A percentile compares a stretch with the other conserved stretches of the same genome.
phyloP scores from a whole-genome alignment of 2,888 invertebrate species.

The Cheilosia impressa region DNA sequence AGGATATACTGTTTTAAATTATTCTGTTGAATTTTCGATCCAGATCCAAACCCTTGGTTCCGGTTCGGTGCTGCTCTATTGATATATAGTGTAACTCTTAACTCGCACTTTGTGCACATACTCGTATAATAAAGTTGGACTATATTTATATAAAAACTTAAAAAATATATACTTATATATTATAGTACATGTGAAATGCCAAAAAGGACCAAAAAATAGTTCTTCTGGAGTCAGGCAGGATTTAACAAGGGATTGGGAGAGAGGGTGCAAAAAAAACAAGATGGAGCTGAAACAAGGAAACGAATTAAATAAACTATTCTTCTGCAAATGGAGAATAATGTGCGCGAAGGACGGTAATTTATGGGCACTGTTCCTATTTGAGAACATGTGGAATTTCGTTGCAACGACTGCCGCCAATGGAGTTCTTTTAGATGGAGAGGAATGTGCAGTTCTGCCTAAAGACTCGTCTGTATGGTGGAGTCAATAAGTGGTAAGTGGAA shows the following conservation, averaged over 20 bases:
- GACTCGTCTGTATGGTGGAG: conserved; percentile 15
- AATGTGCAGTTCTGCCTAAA: conserved; percentile 6
- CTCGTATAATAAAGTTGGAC: conserved; percentile 20
- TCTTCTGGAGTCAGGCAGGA: background rate
- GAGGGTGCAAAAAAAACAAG: background rate
- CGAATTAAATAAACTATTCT: conserved; percentile 70
- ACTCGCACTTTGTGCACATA: conserved; percentile 10
- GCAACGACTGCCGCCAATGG: conserved; percentile 18
- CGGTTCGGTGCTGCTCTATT: conserved; percentile 18
- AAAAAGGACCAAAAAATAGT: conserved; percentile 9
- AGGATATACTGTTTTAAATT: conserved; percentile 56
- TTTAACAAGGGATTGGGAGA: conserved; percentile 3
- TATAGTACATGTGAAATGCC: conserved; percentile 22
- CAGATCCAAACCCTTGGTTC: conserved; percentile 46
- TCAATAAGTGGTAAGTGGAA: conserved; percentile 49
- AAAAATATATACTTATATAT: conserved; percentile 9
- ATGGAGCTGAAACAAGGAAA: conserved; percentile 50
- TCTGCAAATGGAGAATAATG: conserved; percentile 63
- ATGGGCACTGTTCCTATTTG: conserved; percentile 45
- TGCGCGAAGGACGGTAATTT: conserved; percentile 59
- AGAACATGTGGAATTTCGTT: conserved; percentile 43
- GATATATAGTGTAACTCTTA: conserved; percentile 20
- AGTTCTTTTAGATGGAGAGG: conserved; percentile 34
- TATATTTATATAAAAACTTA: conserved; percentile 13
- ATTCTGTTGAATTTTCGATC: conserved; percentile 57